These are phyloP conservation scores for Ormyrus nitidulus DNA, from an alignment of 2,888 invertebrate species.

Conservation along the genomic window DNA sequence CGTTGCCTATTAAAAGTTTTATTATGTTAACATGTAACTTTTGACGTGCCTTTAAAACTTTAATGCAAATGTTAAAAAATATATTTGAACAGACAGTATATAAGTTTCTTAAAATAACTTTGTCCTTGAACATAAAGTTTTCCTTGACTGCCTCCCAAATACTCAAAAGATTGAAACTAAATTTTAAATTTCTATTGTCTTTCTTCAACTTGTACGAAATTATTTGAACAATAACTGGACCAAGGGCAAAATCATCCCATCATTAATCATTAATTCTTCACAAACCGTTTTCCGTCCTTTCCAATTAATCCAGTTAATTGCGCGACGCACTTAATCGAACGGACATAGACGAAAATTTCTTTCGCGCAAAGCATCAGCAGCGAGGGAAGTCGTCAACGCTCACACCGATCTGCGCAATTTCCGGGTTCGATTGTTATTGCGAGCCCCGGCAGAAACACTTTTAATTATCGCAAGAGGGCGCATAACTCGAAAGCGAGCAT, in stretches of 20 bases:
- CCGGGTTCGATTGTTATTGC: slow-evolving; percentile 4
- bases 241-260: too few species aligned
- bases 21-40: too few species aligned
- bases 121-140: too few species aligned
- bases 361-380: background rate
- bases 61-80: too few species aligned
- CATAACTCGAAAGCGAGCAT: background rate
- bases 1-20: too few species aligned
- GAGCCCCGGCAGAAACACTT: slow-evolving; percentile 12
- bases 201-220: background rate
- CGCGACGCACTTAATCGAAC: background rate
- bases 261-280: background rate
- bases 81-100: too few species aligned
- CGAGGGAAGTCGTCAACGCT: too few species aligned
- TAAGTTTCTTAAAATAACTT: too few species aligned
- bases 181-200: background rate
- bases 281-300: background rate
- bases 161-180: too few species aligned
- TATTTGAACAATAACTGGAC: too few species aligned
- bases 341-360: background rate
- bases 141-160: too few species aligned
- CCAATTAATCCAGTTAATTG: background rate
- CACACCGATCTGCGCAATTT: slow-evolving; percentile 30
- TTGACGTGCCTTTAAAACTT: too few species aligned
- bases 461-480: slow-evolving; percentile 23